A percentile compares a stretch with the other conserved stretches of the same genome.
phyloP scores from a whole-genome alignment of 2,113 vertebrate genomes.

The Thomomys bottae region DNA sequence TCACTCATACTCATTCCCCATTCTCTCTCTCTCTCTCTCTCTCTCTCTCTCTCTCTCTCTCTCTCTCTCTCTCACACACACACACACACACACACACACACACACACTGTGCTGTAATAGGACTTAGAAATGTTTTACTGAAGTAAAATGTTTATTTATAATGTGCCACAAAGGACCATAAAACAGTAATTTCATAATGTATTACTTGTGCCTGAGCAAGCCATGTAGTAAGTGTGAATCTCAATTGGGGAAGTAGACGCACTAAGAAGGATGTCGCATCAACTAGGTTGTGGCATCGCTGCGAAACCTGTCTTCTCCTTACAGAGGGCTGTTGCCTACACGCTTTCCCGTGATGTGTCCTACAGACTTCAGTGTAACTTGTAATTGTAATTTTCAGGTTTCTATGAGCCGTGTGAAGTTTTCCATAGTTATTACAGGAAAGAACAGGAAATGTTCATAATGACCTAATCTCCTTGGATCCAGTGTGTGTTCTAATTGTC shows the following conservation, averaged over 20 bases:
- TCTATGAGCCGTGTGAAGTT: neutral
- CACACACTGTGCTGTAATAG: neutral
- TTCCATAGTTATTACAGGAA: neutral
- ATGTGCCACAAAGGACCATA: neutral
- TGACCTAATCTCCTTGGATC: neutral
- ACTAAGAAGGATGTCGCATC: neutral
- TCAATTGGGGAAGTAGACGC: neutral
- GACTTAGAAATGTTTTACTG: neutral
- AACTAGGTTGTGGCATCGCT: neutral
- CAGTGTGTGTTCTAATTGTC: neutral
- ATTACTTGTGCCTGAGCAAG: neutral
- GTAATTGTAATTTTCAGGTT: neutral
- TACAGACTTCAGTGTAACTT: neutral
- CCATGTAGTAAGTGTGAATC: neutral
- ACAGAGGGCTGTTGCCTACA: neutral
- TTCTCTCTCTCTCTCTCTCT: too few relatives aligned
- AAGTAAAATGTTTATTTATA: conserved; percentile 12
- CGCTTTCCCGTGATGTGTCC: neutral
- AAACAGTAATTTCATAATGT: neutral
- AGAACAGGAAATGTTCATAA: neutral
- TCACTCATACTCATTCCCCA: too few relatives aligned
- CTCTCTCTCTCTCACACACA: too few relatives aligned
- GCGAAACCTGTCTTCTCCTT: neutral
- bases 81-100: too few relatives aligned
- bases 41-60: too few relatives aligned